phyloP scores from a whole-genome alignment of 2,113 vertebrate species.

The Dissostichus mawsoni region DNA sequence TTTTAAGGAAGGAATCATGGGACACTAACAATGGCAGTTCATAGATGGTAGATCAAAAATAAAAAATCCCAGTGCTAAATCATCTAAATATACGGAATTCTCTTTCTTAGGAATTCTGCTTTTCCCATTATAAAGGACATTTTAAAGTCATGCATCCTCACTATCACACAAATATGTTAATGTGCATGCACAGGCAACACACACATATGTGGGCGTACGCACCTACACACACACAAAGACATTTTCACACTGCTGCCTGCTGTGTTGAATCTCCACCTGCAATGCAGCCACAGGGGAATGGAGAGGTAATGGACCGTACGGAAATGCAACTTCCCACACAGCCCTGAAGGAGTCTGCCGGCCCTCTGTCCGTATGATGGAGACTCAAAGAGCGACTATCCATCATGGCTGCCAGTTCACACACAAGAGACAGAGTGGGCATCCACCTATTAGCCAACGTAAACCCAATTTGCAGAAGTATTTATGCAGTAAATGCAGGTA shows the following conservation, averaged over 20 bases:
- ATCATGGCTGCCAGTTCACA: conserved; percentile 23
- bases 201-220: not conserved
- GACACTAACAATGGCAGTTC: not conserved
- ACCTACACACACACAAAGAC: conserved; percentile 31
- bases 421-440: not conserved
- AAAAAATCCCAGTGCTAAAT: no score
- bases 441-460: not conserved
- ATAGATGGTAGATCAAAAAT: not conserved
- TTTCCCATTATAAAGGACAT: conserved; percentile 4
- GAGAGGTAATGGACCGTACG: conserved; percentile 67
- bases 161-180: not conserved
- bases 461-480: not conserved
- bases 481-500: not conserved
- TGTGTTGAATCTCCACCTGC: conserved; percentile 63
- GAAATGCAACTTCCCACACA: conserved; percentile 62
- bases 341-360: conserved; percentile 41
- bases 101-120: conserved; percentile 4
- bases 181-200: not conserved
- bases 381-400: conserved; percentile 24
- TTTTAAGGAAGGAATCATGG: not conserved
- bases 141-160: not conserved
- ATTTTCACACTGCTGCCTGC: conserved; percentile 45
- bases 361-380: conserved; percentile 25
- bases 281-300: conserved; percentile 57
- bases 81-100: not conserved